A percentile compares a stretch with the other conserved stretches of the same genome.
phyloP scores from a whole-genome alignment of 2,888 invertebrate species.

The Epicampocera succincta region DNA sequence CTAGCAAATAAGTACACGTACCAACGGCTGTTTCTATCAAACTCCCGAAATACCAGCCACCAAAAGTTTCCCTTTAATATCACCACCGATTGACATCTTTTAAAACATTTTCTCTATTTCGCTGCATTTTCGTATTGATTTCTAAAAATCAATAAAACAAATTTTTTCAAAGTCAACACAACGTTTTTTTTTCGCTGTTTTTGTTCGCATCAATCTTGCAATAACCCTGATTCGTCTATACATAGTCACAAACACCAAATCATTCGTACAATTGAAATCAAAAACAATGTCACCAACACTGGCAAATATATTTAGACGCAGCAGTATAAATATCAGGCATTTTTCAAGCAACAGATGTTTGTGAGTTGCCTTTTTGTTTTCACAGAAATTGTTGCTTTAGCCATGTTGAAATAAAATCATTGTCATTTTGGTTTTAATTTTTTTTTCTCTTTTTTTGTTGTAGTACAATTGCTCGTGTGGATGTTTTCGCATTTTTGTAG shows the following conservation, averaged over 20 bases:
- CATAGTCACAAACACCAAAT: constrained; percentile 65
- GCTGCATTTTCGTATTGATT: constrained; percentile 10
- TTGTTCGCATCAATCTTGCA: constrained; percentile 41
- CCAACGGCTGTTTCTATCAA: too few species aligned
- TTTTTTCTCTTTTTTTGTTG: constrained; percentile 58
- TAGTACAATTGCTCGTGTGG: constrained; percentile 52
- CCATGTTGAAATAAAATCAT: constrained; percentile 61
- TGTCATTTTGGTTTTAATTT: constrained; percentile 65
- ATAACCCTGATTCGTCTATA: constrained; percentile 65
- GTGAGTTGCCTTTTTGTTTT: constrained; percentile 20
- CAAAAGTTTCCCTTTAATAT: too few species aligned
- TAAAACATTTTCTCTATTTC: not conserved
- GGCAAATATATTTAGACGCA: not conserved
- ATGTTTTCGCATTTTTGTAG: constrained; percentile 54
- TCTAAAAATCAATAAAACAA: constrained; percentile 53
- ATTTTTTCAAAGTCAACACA: constrained; percentile 74
- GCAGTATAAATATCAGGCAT: constrained; percentile 36
- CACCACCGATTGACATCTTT: not conserved
- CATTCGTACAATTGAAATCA: constrained; percentile 56
- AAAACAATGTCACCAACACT: constrained; percentile 65
- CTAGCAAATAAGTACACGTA: too few species aligned
- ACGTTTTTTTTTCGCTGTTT: constrained; percentile 38
- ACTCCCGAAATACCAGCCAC: too few species aligned
- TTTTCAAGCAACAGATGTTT: constrained; percentile 67
- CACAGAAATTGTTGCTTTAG: constrained; percentile 48